Conservation (phyloP, 2,113 vertebrate species). For the Microtus oregoni region DNA sequence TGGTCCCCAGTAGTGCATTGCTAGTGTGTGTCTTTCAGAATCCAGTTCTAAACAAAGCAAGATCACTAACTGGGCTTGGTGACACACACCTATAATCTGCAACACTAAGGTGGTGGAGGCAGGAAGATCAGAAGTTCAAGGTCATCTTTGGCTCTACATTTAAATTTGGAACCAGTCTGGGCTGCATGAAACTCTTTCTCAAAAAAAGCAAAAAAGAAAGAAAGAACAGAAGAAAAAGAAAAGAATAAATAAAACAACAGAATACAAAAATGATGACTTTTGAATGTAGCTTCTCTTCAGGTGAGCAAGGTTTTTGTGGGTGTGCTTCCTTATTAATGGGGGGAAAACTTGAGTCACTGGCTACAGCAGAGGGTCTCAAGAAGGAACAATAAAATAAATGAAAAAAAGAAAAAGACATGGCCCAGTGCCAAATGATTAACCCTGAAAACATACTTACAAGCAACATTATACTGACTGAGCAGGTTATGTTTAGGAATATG, state of each 20-base stretch:
- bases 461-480: not conserved
- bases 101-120: not conserved
- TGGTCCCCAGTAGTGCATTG: not conserved
- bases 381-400: not conserved
- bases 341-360: not conserved
- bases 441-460: not conserved
- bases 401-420: not conserved
- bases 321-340: not conserved
- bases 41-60: conserved; percentile 4
- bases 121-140: not conserved
- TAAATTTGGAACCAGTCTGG: not conserved
- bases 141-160: not conserved
- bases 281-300: not conserved
- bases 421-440: not conserved
- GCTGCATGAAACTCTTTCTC: not conserved
- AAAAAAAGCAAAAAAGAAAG: not conserved
- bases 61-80: not conserved
- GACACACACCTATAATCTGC: not conserved
- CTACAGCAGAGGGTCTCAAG: not conserved
- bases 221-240: not conserved
- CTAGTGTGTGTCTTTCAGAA: conserved; percentile 27
- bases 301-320: not conserved
- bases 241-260: not conserved
- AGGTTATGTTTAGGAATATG: not conserved
- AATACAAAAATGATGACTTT: not conserved